Evolutionary conservation across 2,113 vertebrate species (phyloP).

Genomic region (Alces alces): DNA sequence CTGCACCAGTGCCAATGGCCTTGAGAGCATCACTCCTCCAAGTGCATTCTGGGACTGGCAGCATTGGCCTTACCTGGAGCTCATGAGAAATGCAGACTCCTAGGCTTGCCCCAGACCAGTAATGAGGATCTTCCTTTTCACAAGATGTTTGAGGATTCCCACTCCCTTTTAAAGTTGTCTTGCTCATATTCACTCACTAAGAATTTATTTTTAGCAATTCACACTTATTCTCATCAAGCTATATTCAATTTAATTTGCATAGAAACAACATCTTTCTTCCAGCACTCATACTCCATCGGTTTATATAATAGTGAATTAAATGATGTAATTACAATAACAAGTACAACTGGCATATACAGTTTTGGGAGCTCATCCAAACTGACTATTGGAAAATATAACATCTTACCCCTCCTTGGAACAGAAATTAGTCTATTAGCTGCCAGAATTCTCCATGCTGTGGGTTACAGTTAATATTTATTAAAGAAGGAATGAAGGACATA

Average conservation of each 20-base stretch:
- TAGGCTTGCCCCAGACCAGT: background rate
- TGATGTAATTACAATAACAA: constrained; percentile 47
- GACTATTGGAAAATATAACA: background rate
- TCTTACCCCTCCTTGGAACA: background rate
- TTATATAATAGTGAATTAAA: constrained; percentile 36
- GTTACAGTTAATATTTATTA: background rate
- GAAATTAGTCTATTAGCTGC: background rate
- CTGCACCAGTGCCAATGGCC: background rate
- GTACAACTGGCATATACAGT: background rate
- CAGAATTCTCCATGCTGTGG: background rate
- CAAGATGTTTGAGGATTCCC: background rate
- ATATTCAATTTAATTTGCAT: constrained; percentile 16
- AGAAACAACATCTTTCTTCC: background rate
- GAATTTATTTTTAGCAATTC: constrained; percentile 23
- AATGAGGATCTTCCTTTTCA: background rate
- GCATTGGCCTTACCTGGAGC: background rate
- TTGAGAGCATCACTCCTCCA: background rate
- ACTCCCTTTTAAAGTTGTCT: background rate
- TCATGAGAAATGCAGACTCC: background rate
- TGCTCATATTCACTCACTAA: background rate
- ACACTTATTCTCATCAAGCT: constrained; percentile 23
- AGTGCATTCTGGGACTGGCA: background rate
- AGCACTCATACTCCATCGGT: background rate
- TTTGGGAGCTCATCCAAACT: constrained; percentile 37
- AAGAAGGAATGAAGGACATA: background rate